A percentile compares a stretch with the other conserved stretches of the same genome.
These are phyloP conservation scores for Xerus rutilus DNA, from an alignment of 2,797 vertebrate genomes.

Conservation along the genomic window DNA sequence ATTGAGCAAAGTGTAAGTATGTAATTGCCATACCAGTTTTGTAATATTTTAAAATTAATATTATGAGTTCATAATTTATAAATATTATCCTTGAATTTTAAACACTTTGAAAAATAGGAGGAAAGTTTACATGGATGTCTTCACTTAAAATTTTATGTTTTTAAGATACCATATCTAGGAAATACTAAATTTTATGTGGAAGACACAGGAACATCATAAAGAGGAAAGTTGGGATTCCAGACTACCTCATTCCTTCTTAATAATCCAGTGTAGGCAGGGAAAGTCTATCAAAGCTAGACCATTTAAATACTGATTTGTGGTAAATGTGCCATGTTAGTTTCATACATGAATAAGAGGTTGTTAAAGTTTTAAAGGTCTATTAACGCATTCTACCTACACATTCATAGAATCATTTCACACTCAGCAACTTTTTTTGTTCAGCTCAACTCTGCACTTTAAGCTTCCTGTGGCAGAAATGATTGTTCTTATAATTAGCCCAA, in stretches of 20 bases:
- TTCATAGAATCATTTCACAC: constrained; percentile 67
- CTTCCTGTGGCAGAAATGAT: constrained; percentile 67
- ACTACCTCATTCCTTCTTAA: background rate
- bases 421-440: constrained; percentile 60
- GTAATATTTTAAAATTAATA: constrained; percentile 57
- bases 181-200: constrained; percentile 36
- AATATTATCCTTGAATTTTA: constrained; percentile 55
- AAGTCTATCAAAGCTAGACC: constrained; percentile 54
- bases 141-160: constrained; percentile 47
- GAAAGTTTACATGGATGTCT: constrained; percentile 48
- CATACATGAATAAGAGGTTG: constrained; percentile 51
- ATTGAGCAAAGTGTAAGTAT: constrained; percentile 89
- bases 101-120: constrained; percentile 56
- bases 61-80: constrained; percentile 55
- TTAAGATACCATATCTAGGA: background rate
- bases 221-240: constrained; percentile 53
- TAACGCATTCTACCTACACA: constrained; percentile 18
- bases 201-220: constrained; percentile 27
- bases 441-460: constrained; percentile 59
- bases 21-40: constrained; percentile 6
- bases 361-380: constrained; percentile 62
- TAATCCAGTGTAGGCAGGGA: constrained; percentile 48
- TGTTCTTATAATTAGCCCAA: constrained; percentile 68
- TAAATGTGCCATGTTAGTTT: constrained; percentile 65
- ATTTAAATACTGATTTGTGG: constrained; percentile 74